Conservation (phyloP, 2,888 invertebrate species). For the Adelognathus sp. region DNA sequence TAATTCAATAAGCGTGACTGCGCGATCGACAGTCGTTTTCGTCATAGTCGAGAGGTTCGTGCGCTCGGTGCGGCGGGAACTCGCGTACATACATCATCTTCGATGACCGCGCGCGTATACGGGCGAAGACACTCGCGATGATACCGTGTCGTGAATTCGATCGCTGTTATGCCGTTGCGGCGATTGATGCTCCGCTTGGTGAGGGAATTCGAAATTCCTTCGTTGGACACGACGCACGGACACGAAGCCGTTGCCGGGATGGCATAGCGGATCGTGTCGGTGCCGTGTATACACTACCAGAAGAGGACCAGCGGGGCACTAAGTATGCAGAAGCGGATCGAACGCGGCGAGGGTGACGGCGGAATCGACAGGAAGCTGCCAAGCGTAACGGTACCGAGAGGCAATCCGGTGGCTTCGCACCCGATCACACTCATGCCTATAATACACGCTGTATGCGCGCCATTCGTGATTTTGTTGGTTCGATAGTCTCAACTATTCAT, state of each 20-base stretch:
- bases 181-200: constrained; percentile 2
- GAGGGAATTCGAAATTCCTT: constrained; percentile 46
- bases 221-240: constrained; percentile 15
- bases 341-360: constrained; percentile 66
- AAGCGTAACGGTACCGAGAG: constrained; percentile 75
- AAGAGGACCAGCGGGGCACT: constrained; percentile 38
- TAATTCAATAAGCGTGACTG: constrained; percentile 35
- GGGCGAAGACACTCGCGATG: not conserved
- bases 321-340: constrained; percentile 71
- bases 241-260: constrained; percentile 40
- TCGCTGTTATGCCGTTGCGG: constrained; percentile 24
- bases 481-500: constrained; percentile 54
- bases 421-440: constrained; percentile 34
- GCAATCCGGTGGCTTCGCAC: constrained; percentile 16
- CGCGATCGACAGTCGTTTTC: constrained; percentile 9
- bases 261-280: constrained; percentile 40
- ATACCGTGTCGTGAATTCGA: constrained; percentile 48
- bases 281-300: not conserved
- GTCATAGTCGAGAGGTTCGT: constrained; percentile 6
- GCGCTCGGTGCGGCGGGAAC: constrained; percentile 5
- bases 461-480: constrained; percentile 65
- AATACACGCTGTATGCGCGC: constrained; percentile 47
- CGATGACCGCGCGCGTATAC: constrained; percentile 15
- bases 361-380: constrained; percentile 75
- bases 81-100: constrained; percentile 18